Percentiles rank a stretch among this genome's conserved stretches.
Evolutionary conservation across 2,113 vertebrate genomes (phyloP).

Genomic region (Mobula hypostoma): DNA sequence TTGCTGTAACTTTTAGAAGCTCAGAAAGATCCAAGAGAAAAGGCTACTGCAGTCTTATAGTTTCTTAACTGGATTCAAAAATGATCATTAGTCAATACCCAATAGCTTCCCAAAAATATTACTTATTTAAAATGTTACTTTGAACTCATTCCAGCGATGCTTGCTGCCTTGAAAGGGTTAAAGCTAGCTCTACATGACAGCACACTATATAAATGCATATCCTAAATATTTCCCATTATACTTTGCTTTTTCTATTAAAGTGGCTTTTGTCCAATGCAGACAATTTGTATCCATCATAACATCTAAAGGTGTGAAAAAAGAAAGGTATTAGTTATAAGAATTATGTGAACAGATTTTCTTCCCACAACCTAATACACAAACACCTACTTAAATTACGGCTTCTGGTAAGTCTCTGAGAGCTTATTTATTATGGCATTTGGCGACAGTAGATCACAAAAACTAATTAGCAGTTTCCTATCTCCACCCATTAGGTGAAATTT

Average conservation of each 20-base stretch:
- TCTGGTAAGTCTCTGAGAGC: constrained; percentile 66
- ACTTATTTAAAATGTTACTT: background rate
- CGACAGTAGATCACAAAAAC: constrained; percentile 72
- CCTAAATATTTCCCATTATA: constrained; percentile 44
- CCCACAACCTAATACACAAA: constrained; percentile 67
- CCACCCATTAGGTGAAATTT: constrained; percentile 71
- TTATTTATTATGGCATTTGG: constrained; percentile 76
- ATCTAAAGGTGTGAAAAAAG: constrained; percentile 59
- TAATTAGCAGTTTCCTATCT: constrained; percentile 83
- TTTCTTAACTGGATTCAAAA: background rate
- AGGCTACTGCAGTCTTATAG: background rate
- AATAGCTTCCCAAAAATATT: background rate
- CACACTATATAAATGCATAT: constrained; percentile 36
- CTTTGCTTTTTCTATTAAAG: constrained; percentile 44
- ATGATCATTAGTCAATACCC: background rate
- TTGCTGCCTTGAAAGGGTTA: constrained; percentile 1
- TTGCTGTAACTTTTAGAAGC: background rate
- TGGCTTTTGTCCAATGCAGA: constrained; percentile 53
- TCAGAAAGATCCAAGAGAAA: background rate
- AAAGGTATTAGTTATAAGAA: constrained; percentile 68
- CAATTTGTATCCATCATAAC: constrained; percentile 48
- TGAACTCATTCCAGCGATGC: background rate
- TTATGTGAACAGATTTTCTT: constrained; percentile 71
- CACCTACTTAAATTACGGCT: constrained; percentile 80
- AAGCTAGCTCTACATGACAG: background rate